Percentiles rank a stretch among this genome's conserved stretches.
Evolutionary conservation across 2,888 invertebrate genomes (phyloP).

Genomic region (Acheta domesticus): DNA sequence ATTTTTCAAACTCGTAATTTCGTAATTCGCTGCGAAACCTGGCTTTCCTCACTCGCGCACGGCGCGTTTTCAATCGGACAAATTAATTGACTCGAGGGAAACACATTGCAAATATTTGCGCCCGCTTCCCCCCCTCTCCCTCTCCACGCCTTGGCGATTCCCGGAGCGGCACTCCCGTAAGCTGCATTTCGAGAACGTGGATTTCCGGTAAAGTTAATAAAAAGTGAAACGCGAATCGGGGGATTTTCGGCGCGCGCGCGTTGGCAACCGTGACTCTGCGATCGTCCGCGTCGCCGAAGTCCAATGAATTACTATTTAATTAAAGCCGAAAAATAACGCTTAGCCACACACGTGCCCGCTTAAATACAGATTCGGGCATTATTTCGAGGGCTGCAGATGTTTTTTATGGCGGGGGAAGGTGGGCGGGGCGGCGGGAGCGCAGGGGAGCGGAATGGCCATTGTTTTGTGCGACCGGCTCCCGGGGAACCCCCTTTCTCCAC

Average conservation of each 20-base stretch:
- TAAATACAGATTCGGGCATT: conserved; percentile 9
- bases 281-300: neutral
- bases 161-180: no score
- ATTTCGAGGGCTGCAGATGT: conserved; percentile 9
- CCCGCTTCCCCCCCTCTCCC: no score
- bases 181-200: no score
- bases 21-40: neutral
- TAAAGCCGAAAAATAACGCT: neutral
- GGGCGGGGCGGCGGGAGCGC: neutral
- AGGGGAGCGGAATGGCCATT: neutral
- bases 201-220: no score
- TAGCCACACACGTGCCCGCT: neutral
- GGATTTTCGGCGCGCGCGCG: neutral
- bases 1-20: neutral
- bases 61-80: neutral
- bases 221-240: no score
- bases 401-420: neutral
- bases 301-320: conserved; percentile 18
- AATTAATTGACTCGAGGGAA: conserved; percentile 7
- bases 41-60: neutral
- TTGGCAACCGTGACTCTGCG: neutral
- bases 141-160: no score
- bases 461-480: neutral
- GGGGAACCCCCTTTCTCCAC: no score
- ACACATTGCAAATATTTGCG: neutral